Percentiles rank a stretch among this genome's conserved stretches.
These are phyloP conservation scores for Trisateles emortualis DNA, from an alignment of 2,888 invertebrate species.

Conservation along the genomic window DNA sequence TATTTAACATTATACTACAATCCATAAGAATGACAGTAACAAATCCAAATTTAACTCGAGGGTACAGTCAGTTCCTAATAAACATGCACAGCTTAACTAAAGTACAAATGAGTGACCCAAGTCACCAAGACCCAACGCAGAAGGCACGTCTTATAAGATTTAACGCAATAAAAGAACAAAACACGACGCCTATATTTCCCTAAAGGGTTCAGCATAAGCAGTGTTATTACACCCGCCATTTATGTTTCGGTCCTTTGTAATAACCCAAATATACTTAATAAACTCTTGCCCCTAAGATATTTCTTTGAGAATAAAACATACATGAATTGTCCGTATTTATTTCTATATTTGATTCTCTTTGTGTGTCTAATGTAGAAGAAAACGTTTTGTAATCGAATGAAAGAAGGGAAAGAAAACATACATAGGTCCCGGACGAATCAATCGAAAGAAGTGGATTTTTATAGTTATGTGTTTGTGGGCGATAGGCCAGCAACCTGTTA, in stretches of 20 bases:
- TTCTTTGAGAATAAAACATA: conserved; percentile 2
- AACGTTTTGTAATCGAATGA: conserved; percentile 43
- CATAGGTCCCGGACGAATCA: conserved; percentile 36
- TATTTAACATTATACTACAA: too few species aligned
- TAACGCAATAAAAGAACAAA: neutral
- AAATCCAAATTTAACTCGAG: too few species aligned
- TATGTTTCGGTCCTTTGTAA: neutral
- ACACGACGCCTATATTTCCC: neutral
- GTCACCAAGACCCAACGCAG: neutral
- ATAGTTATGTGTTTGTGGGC: conserved; percentile 20
- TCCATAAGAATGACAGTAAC: too few species aligned
- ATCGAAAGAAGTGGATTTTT: conserved; percentile 42
- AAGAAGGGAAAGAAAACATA: conserved; percentile 36
- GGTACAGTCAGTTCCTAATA: too few species aligned
- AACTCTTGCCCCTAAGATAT: neutral
- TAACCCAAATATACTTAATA: neutral
- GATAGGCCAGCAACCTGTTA: conserved; percentile 17
- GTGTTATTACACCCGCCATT: neutral
- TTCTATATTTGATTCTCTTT: conserved; percentile 21
- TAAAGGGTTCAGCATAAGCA: neutral
- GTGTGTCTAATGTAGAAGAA: conserved; percentile 37
- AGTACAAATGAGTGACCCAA: neutral
- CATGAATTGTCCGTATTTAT: conserved; percentile 4
- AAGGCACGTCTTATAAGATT: too few species aligned
- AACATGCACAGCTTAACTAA: neutral